Percentiles rank a stretch among this genome's conserved stretches.
These are phyloP conservation scores for Neocloeon triangulifer DNA, from an alignment of 1,140 invertebrate genomes.

Conservation along the genomic window DNA sequence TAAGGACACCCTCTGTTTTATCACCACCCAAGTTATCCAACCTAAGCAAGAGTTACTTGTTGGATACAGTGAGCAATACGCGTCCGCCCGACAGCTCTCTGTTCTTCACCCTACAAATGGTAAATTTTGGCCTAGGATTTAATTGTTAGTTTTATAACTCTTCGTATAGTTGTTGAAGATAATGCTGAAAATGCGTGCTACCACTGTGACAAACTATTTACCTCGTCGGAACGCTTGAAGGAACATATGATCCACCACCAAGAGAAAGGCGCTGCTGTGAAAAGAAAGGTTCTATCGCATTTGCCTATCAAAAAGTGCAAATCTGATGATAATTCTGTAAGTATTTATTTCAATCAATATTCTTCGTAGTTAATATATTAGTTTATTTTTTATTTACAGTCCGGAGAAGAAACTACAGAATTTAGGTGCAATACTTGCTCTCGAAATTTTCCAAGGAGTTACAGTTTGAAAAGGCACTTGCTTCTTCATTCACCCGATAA, in stretches of 20 bases:
- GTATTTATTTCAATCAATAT: no score
- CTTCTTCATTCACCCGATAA: conserved; percentile 19
- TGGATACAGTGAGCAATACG: conserved; percentile 35
- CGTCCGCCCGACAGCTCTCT: conserved; percentile 21
- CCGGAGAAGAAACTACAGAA: conserved; percentile 10
- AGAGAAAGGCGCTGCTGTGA: no score
- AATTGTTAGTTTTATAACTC: no score
- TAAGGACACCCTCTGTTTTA: conserved; percentile 40
- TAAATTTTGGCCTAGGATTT: no score
- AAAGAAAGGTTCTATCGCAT: no score
- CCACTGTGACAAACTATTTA: no score
- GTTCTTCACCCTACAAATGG: conserved; percentile 17
- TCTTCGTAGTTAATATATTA: no score
- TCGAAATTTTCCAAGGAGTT: conserved; percentile 20
- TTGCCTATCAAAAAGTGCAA: no score
- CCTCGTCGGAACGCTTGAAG: no score
- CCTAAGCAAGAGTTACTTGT: conserved; percentile 40
- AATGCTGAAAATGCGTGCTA: no score
- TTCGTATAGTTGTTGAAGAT: conserved; percentile 1
- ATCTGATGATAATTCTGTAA: no score
- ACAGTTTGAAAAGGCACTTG: conserved; percentile 20
- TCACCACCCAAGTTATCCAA: conserved; percentile 32
- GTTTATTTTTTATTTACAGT: not conserved
- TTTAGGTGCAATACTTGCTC: conserved; percentile 16
- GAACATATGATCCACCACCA: no score